Evolutionary conservation across 1,140 invertebrate species (phyloP).

Genomic region (Onthophagus taurus): DNA sequence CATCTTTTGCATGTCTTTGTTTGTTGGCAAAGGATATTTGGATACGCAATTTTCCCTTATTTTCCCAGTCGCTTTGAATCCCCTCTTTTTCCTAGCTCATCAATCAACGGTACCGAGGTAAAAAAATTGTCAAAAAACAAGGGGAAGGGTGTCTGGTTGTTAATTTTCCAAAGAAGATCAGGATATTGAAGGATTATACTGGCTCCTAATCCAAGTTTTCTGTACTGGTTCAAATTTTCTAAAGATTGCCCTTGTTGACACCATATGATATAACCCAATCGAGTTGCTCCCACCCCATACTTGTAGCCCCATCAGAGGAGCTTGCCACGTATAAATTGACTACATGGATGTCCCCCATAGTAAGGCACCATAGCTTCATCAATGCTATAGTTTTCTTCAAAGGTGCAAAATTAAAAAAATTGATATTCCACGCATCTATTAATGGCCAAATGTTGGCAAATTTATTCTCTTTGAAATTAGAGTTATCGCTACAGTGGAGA

Average conservation of each 20-base stretch:
- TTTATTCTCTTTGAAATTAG: too few species aligned
- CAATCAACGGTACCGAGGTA: conserved; percentile 13
- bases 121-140: conserved; percentile 17
- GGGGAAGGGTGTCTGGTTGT: conserved; percentile 5
- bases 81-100: conserved; percentile 10
- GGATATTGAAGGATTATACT: conserved; percentile 12
- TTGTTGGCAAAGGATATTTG: conserved; percentile 29
- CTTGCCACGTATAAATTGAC: conserved; percentile 20
- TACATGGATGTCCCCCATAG: conserved; percentile 22
- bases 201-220: conserved; percentile 11
- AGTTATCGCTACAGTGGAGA: too few species aligned
- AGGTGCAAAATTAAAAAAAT: too few species aligned
- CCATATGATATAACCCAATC: conserved; percentile 11
- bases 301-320: conserved; percentile 14
- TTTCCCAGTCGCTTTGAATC: conserved; percentile 19
- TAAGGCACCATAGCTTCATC: too few species aligned
- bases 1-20: too few species aligned
- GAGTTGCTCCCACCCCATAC: conserved; percentile 12
- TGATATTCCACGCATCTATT: too few species aligned
- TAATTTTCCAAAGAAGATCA: conserved; percentile 12
- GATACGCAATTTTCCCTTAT: conserved; percentile 25
- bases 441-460: too few species aligned
- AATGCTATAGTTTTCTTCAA: too few species aligned
- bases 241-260: too few species aligned
- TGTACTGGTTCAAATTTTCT: conserved; percentile 7